Conservation (phyloP, 2,113 vertebrate species). For the Gallinago media region DNA sequence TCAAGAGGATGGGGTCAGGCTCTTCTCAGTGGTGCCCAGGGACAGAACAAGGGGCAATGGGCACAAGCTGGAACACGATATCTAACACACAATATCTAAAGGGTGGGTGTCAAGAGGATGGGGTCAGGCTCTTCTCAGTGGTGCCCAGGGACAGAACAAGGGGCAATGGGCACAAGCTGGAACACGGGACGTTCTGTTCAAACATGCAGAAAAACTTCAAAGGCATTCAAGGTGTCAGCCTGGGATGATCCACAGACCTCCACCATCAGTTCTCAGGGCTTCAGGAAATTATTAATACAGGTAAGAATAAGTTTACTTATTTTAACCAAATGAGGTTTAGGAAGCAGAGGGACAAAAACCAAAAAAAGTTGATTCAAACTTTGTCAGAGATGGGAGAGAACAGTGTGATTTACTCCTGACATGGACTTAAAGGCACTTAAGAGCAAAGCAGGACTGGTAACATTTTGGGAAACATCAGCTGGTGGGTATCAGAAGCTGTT, state of each 20-base stretch:
- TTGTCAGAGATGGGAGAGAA: neutral
- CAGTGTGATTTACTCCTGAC: neutral
- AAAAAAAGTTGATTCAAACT: neutral
- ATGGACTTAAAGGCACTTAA: neutral
- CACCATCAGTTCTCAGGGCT: neutral
- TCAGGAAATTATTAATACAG: neutral
- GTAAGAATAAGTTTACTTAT: neutral
- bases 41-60: too few relatives aligned
- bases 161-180: too few relatives aligned
- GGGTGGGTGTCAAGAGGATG: too few relatives aligned
- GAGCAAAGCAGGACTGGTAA: neutral
- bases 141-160: too few relatives aligned
- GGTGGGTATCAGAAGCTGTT: neutral
- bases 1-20: too few relatives aligned
- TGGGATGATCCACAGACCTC: neutral
- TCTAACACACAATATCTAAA: too few relatives aligned
- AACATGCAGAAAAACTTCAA: neutral
- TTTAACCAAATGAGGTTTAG: neutral
- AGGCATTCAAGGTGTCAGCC: accelerated
- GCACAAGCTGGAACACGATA: too few relatives aligned
- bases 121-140: too few relatives aligned
- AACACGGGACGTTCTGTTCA: too few relatives aligned
- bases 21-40: too few relatives aligned
- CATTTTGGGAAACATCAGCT: neutral
- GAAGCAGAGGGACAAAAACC: neutral